Evolutionary conservation across 2,113 vertebrate genomes (phyloP).

Genomic region (Ammodytes dubius): DNA sequence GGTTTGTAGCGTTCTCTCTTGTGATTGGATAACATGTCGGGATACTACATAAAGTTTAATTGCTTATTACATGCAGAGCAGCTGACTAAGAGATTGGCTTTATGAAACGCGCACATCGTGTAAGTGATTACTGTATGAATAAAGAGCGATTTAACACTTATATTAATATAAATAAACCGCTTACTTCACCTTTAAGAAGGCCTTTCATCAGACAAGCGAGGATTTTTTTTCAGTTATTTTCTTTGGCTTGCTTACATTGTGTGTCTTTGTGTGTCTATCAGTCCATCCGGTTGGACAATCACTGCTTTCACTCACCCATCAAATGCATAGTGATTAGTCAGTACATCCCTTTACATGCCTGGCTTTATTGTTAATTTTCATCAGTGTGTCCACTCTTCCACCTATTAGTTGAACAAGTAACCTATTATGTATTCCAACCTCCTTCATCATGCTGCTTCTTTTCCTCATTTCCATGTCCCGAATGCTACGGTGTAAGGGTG

Average conservation of each 20-base stretch:
- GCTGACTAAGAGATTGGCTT: no score
- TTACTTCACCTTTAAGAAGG: no score
- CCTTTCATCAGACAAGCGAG: slow-evolving; percentile 1
- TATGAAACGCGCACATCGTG: no score
- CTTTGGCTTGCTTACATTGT: neutral
- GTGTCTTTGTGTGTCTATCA: slow-evolving; percentile 15
- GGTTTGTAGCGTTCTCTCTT: no score
- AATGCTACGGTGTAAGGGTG: neutral
- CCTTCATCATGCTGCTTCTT: neutral
- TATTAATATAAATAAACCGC: no score
- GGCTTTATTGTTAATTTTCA: slow-evolving; percentile 35
- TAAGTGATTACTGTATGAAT: no score
- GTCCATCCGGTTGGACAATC: neutral
- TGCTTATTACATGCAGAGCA: no score
- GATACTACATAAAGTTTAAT: no score
- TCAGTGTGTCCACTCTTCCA: slow-evolving; percentile 28
- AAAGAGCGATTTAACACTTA: no score
- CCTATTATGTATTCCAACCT: neutral
- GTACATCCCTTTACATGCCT: neutral
- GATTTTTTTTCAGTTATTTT: neutral
- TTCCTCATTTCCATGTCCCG: neutral
- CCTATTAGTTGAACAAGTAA: slow-evolving; percentile 11
- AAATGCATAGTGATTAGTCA: neutral
- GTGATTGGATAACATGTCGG: no score
- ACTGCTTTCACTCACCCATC: slow-evolving; percentile 11